A percentile compares a stretch with the other conserved stretches of the same genome.
These are phyloP conservation scores for Amblyornis subalaris DNA, from an alignment of 2,113 vertebrate species.

Conservation along the genomic window DNA sequence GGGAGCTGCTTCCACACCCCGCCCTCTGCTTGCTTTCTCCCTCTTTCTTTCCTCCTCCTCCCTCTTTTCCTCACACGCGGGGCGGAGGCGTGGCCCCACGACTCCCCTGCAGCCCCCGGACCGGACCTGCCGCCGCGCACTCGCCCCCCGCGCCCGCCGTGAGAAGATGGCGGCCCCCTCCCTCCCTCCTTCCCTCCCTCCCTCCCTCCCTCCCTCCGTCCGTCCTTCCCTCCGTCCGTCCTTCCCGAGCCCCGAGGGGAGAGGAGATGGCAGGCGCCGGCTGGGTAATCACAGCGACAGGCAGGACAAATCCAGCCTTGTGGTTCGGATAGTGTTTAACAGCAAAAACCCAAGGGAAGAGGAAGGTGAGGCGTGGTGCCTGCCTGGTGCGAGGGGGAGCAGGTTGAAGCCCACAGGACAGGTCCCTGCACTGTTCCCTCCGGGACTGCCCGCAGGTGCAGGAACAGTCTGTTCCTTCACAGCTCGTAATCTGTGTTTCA, in stretches of 20 bases:
- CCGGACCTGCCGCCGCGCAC: neutral
- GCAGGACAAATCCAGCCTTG: neutral
- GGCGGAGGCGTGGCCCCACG: neutral
- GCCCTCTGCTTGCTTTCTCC: neutral
- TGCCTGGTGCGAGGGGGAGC: neutral
- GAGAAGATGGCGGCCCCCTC: conserved; percentile 16
- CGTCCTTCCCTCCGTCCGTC: neutral
- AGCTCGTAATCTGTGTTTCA: neutral
- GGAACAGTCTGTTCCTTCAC: neutral
- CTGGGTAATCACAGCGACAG: neutral
- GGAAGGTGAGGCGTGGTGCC: neutral
- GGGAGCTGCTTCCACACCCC: neutral
- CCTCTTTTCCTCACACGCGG: neutral
- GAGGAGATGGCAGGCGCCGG: neutral
- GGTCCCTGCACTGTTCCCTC: neutral
- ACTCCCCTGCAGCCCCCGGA: neutral
- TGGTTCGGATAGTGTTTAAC: neutral
- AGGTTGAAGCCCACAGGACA: neutral
- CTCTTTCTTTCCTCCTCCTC: neutral
- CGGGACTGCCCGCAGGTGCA: neutral
- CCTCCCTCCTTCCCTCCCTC: no score
- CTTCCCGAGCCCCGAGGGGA: neutral
- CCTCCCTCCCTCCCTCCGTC: neutral
- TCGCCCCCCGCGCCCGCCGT: neutral
- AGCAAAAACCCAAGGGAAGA: neutral